Evolutionary conservation across 2,888 invertebrate genomes (phyloP), one percentile per base, ranked within the genome.

Genomic region (Flexamia atlantica): DNA sequence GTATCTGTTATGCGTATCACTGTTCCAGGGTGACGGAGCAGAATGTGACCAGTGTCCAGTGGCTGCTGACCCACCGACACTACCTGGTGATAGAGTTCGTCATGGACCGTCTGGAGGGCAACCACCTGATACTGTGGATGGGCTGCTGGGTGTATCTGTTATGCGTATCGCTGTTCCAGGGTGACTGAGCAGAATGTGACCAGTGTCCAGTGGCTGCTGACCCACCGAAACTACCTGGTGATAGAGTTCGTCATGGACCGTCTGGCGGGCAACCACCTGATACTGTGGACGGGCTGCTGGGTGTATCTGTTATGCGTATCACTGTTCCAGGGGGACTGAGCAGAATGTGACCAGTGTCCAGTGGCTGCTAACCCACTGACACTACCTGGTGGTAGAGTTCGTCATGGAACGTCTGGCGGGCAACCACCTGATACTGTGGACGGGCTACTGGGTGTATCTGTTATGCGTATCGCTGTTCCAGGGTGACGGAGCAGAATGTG

Each of bases 401-500:
- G 91, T 92, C 64, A 92, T 97, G 88, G 92, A 94, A 87, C 91
- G 93, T 30, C 91, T 95, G 85, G 96, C 96, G 89, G 96, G 96
- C 10, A 95, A 96, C 40, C 97, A 98, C 90, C 91, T 97, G 84
- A 97, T 0, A 91, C 97, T 86, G 94, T 95, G 88, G 94, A 95
- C 82, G 92, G 5, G 40, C 12, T 40, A 40, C 5, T 50, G 4
- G 88, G 91, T 92, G 60, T 92, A 97, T 88, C 92, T 97, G 36
- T 91, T 97, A 85, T 95, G 97, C 85, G 96, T 97, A 57, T 97
- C 95, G 89, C 98, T 97, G n/a, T 97, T 98, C 91, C 98, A 17
- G 42, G 68, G 93, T 96, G 83, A 95, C 94, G 46, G n/a, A n/a
- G 95, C 94, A 95, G 88, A 95, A 95, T 89, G 94, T 95, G 81